Evolutionary conservation across 1,140 invertebrate genomes (phyloP).

Genomic region (Bombus ignitus): DNA sequence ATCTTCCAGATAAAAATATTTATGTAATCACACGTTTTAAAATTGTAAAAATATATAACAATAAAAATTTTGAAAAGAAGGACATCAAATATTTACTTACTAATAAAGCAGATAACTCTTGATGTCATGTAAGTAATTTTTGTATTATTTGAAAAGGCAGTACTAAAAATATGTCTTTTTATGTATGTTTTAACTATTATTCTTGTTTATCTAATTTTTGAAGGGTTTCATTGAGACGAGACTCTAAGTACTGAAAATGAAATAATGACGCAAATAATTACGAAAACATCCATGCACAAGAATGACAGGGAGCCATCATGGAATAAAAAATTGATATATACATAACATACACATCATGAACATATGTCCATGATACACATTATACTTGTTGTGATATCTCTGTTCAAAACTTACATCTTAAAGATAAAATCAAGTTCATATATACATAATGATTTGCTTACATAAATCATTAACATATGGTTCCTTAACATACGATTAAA

Average conservation of each 20-base stretch:
- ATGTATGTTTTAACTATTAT: background rate
- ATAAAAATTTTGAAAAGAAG: background rate
- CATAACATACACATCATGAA: background rate
- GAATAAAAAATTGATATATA: background rate
- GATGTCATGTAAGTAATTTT: background rate
- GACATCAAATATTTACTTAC: constrained; percentile 30
- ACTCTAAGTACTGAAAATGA: background rate
- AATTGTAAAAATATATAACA: background rate
- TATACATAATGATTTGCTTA: background rate
- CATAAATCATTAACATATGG: background rate
- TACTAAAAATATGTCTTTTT: background rate
- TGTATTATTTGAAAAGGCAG: background rate
- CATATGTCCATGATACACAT: no score
- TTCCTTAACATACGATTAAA: background rate
- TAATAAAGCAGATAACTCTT: constrained; percentile 3
- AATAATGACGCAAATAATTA: constrained; percentile 11
- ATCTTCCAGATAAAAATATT: no score
- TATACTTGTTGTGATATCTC: background rate
- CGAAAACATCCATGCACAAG: constrained; percentile 21
- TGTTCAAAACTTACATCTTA: background rate
- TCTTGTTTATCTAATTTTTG: background rate
- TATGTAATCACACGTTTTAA: background rate
- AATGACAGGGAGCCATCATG: constrained; percentile 40
- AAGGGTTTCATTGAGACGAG: constrained; percentile 1
- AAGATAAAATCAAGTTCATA: background rate